These are phyloP conservation scores for Rhinopithecus roxellana DNA, from an alignment of 2,113 vertebrate species.

Conservation along the genomic window DNA sequence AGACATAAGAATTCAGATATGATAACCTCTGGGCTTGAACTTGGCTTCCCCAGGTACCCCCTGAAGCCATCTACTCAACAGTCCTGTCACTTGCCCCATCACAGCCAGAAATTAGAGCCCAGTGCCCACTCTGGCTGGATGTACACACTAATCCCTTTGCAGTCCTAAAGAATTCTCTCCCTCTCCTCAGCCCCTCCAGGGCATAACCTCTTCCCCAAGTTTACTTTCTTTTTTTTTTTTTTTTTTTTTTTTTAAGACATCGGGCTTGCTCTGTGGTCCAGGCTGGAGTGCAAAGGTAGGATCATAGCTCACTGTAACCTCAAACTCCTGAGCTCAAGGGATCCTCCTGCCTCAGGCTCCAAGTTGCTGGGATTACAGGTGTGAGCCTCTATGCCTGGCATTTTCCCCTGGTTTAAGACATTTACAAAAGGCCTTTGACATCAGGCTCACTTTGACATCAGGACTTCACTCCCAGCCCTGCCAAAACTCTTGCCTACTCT, in stretches of 20 bases:
- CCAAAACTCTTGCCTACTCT: not conserved
- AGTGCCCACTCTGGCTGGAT: not conserved
- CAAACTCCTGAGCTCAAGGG: not conserved
- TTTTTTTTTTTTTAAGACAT: not conserved
- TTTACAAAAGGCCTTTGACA: slow-evolving; percentile 28
- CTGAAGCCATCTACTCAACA: not conserved
- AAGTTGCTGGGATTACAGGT: not conserved
- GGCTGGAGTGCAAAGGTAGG: not conserved
- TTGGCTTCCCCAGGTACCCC: not conserved
- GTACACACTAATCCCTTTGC: not conserved
- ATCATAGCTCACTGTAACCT: not conserved
- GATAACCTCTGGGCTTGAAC: not conserved
- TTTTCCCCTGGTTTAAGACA: not conserved
- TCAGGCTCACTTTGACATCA: slow-evolving; percentile 8
- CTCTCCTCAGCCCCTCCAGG: not conserved
- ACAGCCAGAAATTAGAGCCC: not conserved
- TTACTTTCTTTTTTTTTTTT: not conserved
- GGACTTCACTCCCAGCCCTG: not conserved
- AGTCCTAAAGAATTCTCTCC: not conserved
- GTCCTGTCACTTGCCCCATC: not conserved
- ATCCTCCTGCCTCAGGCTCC: not conserved
- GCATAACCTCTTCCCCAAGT: not conserved
- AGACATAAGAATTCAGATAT: not conserved
- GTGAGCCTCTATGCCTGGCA: no score
- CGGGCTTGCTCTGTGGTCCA: not conserved